Percentiles rank a stretch among this genome's conserved stretches.
Evolutionary conservation across 1,140 invertebrate species (phyloP).

Genomic region (Meloidogyne exigua): DNA sequence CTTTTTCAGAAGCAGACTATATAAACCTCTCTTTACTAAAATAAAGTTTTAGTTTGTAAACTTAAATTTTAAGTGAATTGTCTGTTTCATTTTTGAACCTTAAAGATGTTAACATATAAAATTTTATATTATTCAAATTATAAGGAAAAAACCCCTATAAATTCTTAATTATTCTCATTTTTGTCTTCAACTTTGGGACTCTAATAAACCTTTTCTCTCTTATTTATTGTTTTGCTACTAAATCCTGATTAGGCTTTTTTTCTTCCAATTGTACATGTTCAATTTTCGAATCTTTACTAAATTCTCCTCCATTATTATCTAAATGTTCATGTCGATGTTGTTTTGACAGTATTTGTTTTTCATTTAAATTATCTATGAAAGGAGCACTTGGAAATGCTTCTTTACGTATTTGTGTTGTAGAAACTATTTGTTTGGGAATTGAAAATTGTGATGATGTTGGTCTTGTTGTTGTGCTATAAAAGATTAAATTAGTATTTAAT

Average conservation of each 20-base stretch:
- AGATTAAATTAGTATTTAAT: no score
- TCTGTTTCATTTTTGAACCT: no score
- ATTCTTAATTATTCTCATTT: no score
- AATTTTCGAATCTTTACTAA: slow-evolving; percentile 12
- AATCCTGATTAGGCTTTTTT: slow-evolving; percentile 12
- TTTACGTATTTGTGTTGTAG: slow-evolving; percentile 23
- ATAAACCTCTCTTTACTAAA: no score
- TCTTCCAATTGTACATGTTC: slow-evolving; percentile 8
- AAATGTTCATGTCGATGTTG: neutral
- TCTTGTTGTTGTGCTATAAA: neutral
- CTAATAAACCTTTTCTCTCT: no score
- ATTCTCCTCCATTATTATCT: slow-evolving; percentile 10
- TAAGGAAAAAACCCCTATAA: no score
- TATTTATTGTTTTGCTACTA: slow-evolving; percentile 22
- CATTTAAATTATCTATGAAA: slow-evolving; percentile 8
- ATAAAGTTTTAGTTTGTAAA: no score
- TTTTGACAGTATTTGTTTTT: slow-evolving; percentile 11
- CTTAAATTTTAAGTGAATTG: no score
- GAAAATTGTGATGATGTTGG: neutral
- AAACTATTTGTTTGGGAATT: slow-evolving; percentile 12
- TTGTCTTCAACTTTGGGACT: no score
- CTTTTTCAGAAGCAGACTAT: no score
- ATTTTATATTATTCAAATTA: no score
- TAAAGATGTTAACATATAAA: no score
- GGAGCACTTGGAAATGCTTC: neutral